These are phyloP conservation scores for Pluvialis apricaria DNA, from an alignment of 2,113 vertebrate species.

Conservation along the genomic window DNA sequence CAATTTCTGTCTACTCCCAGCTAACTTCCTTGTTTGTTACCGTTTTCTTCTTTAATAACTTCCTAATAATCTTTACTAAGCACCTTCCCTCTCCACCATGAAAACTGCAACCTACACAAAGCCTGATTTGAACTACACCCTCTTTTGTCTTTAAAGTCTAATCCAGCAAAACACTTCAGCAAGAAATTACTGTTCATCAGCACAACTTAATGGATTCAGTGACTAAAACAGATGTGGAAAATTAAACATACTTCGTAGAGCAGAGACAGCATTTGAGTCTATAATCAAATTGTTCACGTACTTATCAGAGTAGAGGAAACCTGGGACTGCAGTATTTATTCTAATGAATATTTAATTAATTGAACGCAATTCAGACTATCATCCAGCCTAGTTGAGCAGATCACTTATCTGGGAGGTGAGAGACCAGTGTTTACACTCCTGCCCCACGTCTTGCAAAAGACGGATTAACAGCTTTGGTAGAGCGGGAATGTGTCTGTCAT, in stretches of 20 bases:
- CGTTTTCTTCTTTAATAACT: neutral
- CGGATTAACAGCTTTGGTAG: neutral
- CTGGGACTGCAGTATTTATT: neutral
- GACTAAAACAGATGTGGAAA: neutral
- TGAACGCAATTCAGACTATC: neutral
- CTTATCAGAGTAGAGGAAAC: neutral
- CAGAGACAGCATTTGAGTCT: neutral
- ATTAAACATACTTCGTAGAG: neutral
- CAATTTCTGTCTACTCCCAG: neutral
- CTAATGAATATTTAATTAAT: constrained; percentile 31
- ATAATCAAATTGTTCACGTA: neutral
- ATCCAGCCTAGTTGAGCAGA: neutral
- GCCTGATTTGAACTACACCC: neutral
- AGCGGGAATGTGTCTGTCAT: neutral
- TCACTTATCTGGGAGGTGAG: constrained; percentile 10
- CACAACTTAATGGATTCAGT: neutral
- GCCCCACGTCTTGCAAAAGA: neutral
- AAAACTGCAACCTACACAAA: neutral
- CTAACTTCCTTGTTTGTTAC: neutral
- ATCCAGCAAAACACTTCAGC: constrained; percentile 41
- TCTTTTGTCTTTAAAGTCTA: neutral
- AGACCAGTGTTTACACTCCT: neutral
- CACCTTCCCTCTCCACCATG: neutral
- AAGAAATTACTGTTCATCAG: constrained; percentile 7
- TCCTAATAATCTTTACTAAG: neutral